phyloP scores from a whole-genome alignment of 1,140 invertebrate species.

The Bombyx mori region ASM3026992v2 NC_085110.1:9732001-9732500 shows the following conservation, averaged over 20 bases:
- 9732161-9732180: conserved; percentile 32
- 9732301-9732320: conserved; percentile 1
- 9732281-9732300: too few species aligned
- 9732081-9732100: too few species aligned
- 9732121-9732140: too few species aligned
- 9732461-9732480: conserved; percentile 75
- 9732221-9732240: not conserved
- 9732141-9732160: not conserved
- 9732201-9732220: not conserved
- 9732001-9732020: not conserved
- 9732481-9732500: conserved; percentile 80
- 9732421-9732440: conserved; percentile 83
- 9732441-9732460: conserved; percentile 46
- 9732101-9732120: too few species aligned
- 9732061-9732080: not conserved
- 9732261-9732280: too few species aligned
- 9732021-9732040: not conserved
- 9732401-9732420: conserved; percentile 88
- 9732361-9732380: conserved; percentile 22
- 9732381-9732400: conserved; percentile 83
- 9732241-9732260: not conserved
- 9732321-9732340: conserved; percentile 7
- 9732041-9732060: not conserved
- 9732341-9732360: conserved; percentile 17
- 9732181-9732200: conserved; percentile 15